Percentiles rank a stretch among this genome's conserved stretches.
Conservation (phyloP, 2,797 vertebrate species). For the Poecilia picta region DNA sequence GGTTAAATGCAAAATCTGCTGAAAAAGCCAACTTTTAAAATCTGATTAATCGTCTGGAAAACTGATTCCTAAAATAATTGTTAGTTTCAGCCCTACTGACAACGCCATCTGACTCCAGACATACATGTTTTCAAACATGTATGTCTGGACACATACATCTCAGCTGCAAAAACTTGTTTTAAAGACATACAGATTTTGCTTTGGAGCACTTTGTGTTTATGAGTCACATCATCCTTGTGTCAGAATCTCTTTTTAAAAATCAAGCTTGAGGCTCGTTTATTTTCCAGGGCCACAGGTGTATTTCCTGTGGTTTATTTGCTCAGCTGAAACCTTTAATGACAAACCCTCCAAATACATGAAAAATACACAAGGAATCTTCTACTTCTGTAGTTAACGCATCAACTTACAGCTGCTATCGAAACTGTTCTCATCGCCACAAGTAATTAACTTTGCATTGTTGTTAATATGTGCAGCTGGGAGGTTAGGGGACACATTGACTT, state of each 20-base stretch:
- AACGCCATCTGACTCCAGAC: background rate
- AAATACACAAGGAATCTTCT: constrained; percentile 24
- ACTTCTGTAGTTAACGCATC: constrained; percentile 12
- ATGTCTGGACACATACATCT: constrained; percentile 17
- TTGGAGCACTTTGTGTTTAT: constrained; percentile 28
- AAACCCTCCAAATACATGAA: constrained; percentile 27
- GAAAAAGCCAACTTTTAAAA: too few species aligned
- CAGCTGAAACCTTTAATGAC: constrained; percentile 46
- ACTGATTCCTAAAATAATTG: too few species aligned
- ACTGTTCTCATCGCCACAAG: constrained; percentile 34
- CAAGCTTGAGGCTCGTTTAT: constrained; percentile 38
- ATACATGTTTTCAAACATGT: too few species aligned
- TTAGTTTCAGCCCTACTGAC: too few species aligned
- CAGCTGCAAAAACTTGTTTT: constrained; percentile 25
- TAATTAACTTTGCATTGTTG: constrained; percentile 48
- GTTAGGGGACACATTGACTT: constrained; percentile 13
- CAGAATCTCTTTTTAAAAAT: constrained; percentile 25
- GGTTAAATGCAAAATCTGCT: too few species aligned
- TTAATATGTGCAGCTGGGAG: constrained; percentile 27
- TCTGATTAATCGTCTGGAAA: too few species aligned
- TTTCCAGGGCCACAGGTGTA: constrained; percentile 57
- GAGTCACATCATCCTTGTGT: constrained; percentile 36
- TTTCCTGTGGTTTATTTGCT: constrained; percentile 40
- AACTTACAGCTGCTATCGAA: constrained; percentile 44
- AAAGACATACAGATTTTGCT: constrained; percentile 24